These are phyloP conservation scores for Hippocampus abdominalis DNA, from an alignment of 2,113 vertebrate species.

Conservation along the genomic window DNA sequence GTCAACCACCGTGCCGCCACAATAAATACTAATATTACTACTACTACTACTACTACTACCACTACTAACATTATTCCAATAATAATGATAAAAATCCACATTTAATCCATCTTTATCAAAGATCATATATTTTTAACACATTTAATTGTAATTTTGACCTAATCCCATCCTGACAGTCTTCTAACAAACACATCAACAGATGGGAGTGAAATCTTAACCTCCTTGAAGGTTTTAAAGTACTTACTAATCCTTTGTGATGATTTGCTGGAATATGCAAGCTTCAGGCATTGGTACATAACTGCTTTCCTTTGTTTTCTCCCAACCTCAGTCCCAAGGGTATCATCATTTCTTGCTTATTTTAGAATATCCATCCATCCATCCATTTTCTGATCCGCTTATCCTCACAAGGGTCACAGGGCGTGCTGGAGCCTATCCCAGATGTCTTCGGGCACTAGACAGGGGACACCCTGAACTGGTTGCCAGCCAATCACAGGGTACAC, in stretches of 20 bases:
- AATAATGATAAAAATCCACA: no score
- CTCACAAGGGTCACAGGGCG: no score
- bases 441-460: no score
- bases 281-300: conserved; percentile 4
- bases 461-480: no score
- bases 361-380: not conserved
- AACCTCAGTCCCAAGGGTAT: not conserved
- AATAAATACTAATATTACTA: no score
- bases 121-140: not conserved
- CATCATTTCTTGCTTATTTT: not conserved
- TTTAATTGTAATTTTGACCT: not conserved
- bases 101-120: no score
- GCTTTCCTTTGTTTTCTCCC: not conserved
- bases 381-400: no score
- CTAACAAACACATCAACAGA: conserved; percentile 6
- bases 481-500: no score
- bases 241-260: not conserved
- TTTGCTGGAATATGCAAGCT: not conserved
- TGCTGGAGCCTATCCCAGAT: no score
- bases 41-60: no score
- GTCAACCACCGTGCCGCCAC: no score
- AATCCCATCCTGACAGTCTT: not conserved
- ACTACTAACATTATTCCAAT: no score
- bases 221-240: not conserved
- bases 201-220: not conserved